Evolutionary conservation across 2,888 invertebrate species (phyloP), one percentile per base, ranked within the genome.

Genomic region (Cloeon dipterum): DNA sequence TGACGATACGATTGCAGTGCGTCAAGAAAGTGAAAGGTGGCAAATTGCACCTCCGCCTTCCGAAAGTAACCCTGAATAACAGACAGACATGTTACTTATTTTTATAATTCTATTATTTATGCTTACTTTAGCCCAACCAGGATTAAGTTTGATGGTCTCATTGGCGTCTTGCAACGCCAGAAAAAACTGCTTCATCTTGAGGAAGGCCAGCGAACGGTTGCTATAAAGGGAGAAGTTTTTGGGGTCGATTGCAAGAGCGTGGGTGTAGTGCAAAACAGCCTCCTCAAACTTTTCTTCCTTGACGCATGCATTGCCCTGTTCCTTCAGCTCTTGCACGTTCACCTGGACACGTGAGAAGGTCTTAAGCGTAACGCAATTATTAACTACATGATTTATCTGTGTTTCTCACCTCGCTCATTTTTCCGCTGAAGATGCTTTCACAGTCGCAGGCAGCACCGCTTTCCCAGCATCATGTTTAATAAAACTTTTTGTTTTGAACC

Each of bases 171-270:
- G 68, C 46, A 77, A 57, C 0, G 82, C 74, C 45, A 73, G 65
- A 54, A 71, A 75, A 55, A 71, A 78, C 51, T 78, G 78, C 47
- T 76, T 69, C 45, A 76, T 57, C 55, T 77, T 76, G 23, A 83
- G 57, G 55, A 79, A 82, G 10, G 78, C 77, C 49, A 71, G 68
- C 4, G 82, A 82, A 49, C 83, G 63, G 54, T 85, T 85, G 50
- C 81, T 81, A 55, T 73, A 74, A 33, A 82, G 53, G 13, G 71
- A 62, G 49, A 66, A 70, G 57, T 78, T 77, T 42, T 62, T 64
- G 7, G 72, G 68, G 44, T 77, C 75, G 46, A 70, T 51, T 56
- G 77, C 74, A 45, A 85, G 70, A 3, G 77, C 83, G 46, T 76
- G 69, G 2, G 77, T 75, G 50, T 85, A 85, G 55, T 76, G 73